Evolutionary conservation across 2,113 vertebrate genomes (phyloP).

Genomic region (Pelecanoides urinatrix): DNA sequence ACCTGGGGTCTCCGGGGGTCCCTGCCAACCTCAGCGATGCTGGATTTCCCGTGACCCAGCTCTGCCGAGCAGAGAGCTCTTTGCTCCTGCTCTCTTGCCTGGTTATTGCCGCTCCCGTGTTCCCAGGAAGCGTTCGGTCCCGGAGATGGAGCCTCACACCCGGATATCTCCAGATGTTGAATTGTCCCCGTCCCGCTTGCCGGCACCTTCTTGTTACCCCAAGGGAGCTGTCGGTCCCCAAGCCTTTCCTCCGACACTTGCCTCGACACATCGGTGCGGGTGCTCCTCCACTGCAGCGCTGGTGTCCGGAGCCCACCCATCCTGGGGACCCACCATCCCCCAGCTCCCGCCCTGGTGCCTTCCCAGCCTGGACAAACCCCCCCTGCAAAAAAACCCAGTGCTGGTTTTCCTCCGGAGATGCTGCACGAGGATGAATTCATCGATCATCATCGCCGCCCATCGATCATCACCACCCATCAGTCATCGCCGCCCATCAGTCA

Average conservation of each 20-base stretch:
- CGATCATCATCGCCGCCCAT: too few relatives aligned
- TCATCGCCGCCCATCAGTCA: rapidly evolving
- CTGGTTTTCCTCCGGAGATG: neutral
- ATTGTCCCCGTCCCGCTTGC: rapidly evolving
- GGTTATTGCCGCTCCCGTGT: neutral
- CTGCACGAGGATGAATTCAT: neutral
- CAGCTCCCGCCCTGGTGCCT: neutral
- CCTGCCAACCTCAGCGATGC: neutral
- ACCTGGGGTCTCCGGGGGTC: neutral
- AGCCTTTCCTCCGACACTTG: rapidly evolving
- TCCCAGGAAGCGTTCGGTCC: rapidly evolving
- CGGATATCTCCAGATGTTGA: neutral
- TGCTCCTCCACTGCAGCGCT: neutral
- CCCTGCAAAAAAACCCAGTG: neutral
- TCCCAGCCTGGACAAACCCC: neutral
- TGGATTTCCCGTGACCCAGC: neutral
- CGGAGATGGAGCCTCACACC: rapidly evolving
- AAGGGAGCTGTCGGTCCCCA: neutral
- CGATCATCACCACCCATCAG: rapidly evolving
- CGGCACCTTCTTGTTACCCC: neutral
- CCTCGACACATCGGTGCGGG: rapidly evolving
- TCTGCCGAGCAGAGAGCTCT: neutral
- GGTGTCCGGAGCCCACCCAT: rapidly evolving
- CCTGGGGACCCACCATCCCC: neutral
- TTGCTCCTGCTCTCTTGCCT: neutral